Evolutionary conservation across 2,113 vertebrate genomes (phyloP).

Genomic region (Nibea coibor): DNA sequence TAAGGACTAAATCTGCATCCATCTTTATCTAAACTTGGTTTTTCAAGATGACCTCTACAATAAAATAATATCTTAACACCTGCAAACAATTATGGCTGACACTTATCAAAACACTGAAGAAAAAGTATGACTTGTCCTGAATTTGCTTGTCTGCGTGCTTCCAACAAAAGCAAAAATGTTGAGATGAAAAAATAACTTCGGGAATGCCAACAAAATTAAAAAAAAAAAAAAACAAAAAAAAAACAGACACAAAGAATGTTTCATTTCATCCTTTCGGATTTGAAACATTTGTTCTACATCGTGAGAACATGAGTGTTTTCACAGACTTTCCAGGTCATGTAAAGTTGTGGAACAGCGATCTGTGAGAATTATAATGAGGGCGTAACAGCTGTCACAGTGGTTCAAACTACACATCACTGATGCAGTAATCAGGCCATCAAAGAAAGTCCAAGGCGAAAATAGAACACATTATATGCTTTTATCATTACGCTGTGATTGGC

Average conservation of each 20-base stretch:
- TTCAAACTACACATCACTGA: background rate
- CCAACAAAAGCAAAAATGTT: conserved; percentile 26
- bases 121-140: background rate
- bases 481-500: background rate
- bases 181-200: conserved; percentile 1
- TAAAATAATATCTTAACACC: background rate
- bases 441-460: background rate
- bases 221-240: background rate
- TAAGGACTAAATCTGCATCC: background rate
- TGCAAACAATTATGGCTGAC: conserved; percentile 3
- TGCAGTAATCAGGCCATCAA: background rate
- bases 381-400: background rate
- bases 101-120: background rate
- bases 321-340: conserved; percentile 1
- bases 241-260: conserved; percentile 2
- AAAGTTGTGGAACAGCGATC: background rate
- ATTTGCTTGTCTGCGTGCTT: background rate
- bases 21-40: background rate
- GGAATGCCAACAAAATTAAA: conserved; percentile 17
- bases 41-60: background rate
- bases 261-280: background rate
- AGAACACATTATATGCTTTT: background rate
- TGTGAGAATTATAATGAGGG: background rate
- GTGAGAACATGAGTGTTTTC: conserved; percentile 15
- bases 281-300: background rate